Base-by-base conservation (phyloP, 1,140 invertebrate genomes). In the Drosophila punjabiensis region DNA sequence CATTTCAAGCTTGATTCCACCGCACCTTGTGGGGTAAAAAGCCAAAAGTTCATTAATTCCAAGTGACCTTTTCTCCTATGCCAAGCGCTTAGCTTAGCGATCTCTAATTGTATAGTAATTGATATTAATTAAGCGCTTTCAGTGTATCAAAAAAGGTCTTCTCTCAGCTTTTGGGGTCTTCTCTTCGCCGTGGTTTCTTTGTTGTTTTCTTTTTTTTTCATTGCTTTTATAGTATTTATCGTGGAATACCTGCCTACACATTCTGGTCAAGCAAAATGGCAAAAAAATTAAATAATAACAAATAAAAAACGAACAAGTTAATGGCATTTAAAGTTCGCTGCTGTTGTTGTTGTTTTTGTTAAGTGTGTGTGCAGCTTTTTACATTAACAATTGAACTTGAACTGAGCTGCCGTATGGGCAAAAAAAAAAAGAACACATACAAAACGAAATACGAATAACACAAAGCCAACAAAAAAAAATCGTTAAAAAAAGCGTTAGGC, bases 341-440 rank as follows among this genome's bases (percentile, higher is more conserved):
- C 64, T 67, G 16, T 35, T 63, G 53, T 50, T 66, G 16, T 48
- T 56, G 52, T 43, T 65, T 10, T 56, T 30, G 47, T 50, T 67
- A 71, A 59, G 33, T 80, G 76, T 76, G 63, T 76, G 81, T 68
- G 56, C 66, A 78, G 82, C 82, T 82, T 82, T 86, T 85, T 82
- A 87, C 76, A 88, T 82, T 85, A 85, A 77, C 86, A 90, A 86
- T 90, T 90, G 86, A 91, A 90, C 86, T 90, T 90, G 86, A 90
- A 90, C 86, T 91, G 79, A 66, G 78, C 87, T 80, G 87, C 87
- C 73, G 82, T 80, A 77, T 71, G 71, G 47, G 32, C 28, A 62
- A 65, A 66, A 80, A 58, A 45, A 65, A 64, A 62, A 32, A 76
- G 53, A 70, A 45, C 5, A 60, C 59, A 77, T 11, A 60, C 59